Percentiles rank a stretch among this genome's conserved stretches.
These are phyloP conservation scores for Bicyclus anynana DNA, from an alignment of 1,140 invertebrate species.

Conservation along the genomic window DNA sequence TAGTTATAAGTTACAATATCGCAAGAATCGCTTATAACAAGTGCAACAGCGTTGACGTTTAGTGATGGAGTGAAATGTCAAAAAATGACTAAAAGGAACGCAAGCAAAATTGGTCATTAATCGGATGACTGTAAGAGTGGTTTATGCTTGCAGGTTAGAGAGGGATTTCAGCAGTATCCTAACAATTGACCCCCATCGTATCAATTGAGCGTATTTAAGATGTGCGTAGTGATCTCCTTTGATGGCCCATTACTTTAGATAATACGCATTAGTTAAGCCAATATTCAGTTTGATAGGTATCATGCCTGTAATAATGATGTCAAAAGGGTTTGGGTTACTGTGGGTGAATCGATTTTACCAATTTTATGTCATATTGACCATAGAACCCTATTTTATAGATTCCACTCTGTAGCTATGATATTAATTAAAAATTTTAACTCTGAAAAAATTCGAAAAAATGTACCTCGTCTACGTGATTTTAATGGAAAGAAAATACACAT, in stretches of 20 bases:
- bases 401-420: no score
- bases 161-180: constrained; percentile 17
- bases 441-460: no score
- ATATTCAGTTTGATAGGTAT: constrained; percentile 18
- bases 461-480: no score
- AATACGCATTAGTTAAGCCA: constrained; percentile 23
- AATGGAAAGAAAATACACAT: no score
- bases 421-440: no score
- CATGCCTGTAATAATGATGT: constrained; percentile 13
- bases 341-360: no score
- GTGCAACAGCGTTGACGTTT: constrained; percentile 6
- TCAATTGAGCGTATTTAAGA: constrained; percentile 26
- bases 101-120: background rate
- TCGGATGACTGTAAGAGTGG: background rate
- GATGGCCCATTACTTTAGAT: constrained; percentile 23
- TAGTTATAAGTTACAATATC: background rate
- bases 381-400: no score
- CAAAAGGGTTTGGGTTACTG: background rate
- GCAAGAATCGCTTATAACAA: constrained; percentile 1
- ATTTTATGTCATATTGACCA: no score
- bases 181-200: constrained; percentile 23
- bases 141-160: background rate
- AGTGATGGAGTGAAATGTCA: background rate
- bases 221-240: constrained; percentile 23
- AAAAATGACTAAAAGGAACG: background rate